Conservation (phyloP, 2,797 vertebrate genomes). For the Pogoniulus pusillus region DNA sequence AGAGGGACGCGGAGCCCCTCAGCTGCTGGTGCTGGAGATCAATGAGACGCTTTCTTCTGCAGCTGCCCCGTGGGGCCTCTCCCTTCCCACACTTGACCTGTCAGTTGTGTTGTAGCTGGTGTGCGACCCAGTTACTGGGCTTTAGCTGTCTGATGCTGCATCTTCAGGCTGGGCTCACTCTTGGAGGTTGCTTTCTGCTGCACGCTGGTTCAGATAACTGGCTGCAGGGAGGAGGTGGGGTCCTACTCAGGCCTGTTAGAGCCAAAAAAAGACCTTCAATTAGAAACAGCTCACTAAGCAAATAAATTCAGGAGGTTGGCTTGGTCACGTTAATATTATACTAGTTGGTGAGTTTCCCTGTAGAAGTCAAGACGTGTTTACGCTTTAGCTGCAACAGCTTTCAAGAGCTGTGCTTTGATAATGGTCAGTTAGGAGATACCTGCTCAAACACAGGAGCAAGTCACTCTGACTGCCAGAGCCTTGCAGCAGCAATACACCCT, state of each 20-base stretch:
- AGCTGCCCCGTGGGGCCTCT: slow-evolving; percentile 69
- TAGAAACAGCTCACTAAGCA: slow-evolving; percentile 54
- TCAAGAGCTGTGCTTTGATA: neutral
- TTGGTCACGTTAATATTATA: slow-evolving; percentile 79
- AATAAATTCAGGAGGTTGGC: slow-evolving; percentile 45
- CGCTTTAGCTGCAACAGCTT: neutral
- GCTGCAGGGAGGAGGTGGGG: neutral
- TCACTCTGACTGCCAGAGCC: neutral
- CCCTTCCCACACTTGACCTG: slow-evolving; percentile 62
- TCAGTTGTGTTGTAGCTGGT: slow-evolving; percentile 48
- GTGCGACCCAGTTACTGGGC: neutral
- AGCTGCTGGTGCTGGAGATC: slow-evolving; percentile 69
- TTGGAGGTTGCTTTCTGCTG: neutral
- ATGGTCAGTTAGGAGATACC: neutral
- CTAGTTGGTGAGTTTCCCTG: slow-evolving; percentile 32
- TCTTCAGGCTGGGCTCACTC: neutral
- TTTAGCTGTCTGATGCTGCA: neutral
- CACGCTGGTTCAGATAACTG: neutral
- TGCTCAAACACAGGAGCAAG: neutral
- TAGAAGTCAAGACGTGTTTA: slow-evolving; percentile 29
- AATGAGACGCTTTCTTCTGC: slow-evolving; percentile 62
- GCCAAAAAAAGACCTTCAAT: slow-evolving; percentile 14
- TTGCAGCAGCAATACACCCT: neutral
- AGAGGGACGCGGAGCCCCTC: neutral
- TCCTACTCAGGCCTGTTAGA: neutral